Evolutionary conservation across 2,888 invertebrate species (phyloP).

Genomic region (Labia minor): DNA sequence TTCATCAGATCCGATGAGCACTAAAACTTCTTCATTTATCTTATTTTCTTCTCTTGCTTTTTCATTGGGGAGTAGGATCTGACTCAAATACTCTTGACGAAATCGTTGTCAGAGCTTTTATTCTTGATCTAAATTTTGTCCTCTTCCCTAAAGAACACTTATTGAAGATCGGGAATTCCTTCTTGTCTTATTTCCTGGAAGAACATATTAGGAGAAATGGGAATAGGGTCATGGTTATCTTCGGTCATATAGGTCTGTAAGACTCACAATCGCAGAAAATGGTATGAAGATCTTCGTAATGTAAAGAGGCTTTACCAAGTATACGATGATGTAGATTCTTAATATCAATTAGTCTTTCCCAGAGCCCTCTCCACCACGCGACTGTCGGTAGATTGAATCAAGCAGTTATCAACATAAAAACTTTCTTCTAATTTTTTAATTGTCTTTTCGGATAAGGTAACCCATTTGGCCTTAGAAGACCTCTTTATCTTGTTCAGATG

Average conservation of each 20-base stretch:
- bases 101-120: background rate
- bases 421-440: too few species aligned
- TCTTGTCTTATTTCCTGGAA: background rate
- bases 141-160: background rate
- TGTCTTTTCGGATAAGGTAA: too few species aligned
- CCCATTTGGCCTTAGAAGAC: too few species aligned
- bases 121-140: background rate
- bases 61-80: background rate
- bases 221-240: conserved; percentile 25
- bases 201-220: background rate
- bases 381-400: conserved; percentile 34
- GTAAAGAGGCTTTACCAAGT: conserved; percentile 33
- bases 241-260: conserved; percentile 29
- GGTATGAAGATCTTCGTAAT: conserved; percentile 31
- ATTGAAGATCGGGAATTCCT: background rate
- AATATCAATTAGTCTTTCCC: conserved; percentile 34
- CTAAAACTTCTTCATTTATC: background rate
- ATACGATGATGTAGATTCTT: conserved; percentile 33
- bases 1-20: background rate
- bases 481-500: too few species aligned
- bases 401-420: background rate
- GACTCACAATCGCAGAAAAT: conserved; percentile 31
- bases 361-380: conserved; percentile 38
- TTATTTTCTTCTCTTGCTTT: background rate
- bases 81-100: background rate